phyloP scores from a whole-genome alignment of 1,140 invertebrate species.

The Coenobita brevimanus region DNA sequence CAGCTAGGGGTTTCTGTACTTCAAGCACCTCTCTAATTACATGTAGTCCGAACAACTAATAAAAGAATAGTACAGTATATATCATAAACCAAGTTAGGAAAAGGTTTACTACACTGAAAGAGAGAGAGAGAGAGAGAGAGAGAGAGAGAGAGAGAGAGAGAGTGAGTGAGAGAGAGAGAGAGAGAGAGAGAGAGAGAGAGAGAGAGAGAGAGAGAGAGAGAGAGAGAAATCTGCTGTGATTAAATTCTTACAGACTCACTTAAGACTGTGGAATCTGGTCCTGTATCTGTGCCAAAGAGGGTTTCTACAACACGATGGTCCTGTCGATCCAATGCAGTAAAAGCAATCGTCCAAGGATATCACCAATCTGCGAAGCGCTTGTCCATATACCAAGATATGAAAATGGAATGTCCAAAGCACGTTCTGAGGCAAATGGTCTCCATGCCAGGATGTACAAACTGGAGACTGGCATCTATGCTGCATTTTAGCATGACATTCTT shows the following conservation, averaged over 20 bases:
- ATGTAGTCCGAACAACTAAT: no score
- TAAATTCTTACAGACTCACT: slow-evolving; percentile 45
- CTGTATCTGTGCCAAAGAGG: slow-evolving; percentile 25
- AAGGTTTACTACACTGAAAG: no score
- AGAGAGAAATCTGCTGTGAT: no score
- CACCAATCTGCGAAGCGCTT: slow-evolving; percentile 33
- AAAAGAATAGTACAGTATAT: no score
- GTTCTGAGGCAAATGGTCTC: slow-evolving; percentile 38
- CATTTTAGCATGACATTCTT: slow-evolving; percentile 37
- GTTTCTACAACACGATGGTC: slow-evolving; percentile 56
- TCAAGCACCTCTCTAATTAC: no score
- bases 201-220: no score
- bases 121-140: no score
- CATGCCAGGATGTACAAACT: slow-evolving; percentile 22
- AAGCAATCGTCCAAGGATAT: slow-evolving; percentile 48
- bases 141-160: no score
- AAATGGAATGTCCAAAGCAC: slow-evolving; percentile 20
- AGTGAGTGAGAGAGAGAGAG: no score
- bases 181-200: no score
- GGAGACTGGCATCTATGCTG: slow-evolving; percentile 49
- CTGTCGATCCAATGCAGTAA: slow-evolving; percentile 42
- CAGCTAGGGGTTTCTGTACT: no score
- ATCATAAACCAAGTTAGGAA: no score
- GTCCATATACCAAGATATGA: slow-evolving; percentile 37
- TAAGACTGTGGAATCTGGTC: slow-evolving; percentile 8